Evolutionary conservation across 2,888 invertebrate species (phyloP).

Genomic region (Loripinus fragilis): DNA sequence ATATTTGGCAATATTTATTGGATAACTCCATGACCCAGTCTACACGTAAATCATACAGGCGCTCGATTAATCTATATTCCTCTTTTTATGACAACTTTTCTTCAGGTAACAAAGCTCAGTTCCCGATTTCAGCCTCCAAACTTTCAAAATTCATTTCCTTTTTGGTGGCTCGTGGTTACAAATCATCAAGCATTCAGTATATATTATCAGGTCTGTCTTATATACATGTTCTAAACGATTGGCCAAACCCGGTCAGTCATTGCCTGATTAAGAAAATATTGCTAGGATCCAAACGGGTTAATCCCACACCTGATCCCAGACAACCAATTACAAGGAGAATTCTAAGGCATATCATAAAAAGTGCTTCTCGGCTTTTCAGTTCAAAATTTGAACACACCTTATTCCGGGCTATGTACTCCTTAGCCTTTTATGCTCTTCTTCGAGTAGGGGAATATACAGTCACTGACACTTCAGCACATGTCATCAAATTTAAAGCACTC

Average conservation of each 20-base stretch:
- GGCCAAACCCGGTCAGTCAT: slow-evolving; percentile 20
- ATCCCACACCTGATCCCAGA: not conserved
- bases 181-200: slow-evolving; percentile 29
- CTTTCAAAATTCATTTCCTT: slow-evolving; percentile 38
- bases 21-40: slow-evolving; percentile 26
- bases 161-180: not conserved
- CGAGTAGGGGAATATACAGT: slow-evolving; percentile 4
- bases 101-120: not conserved
- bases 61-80: slow-evolving; percentile 26
- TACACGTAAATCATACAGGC: slow-evolving; percentile 22
- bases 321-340: slow-evolving; percentile 6
- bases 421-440: slow-evolving; percentile 33
- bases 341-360: not conserved
- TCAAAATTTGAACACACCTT: not conserved
- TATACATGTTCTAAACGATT: slow-evolving; percentile 27
- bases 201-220: slow-evolving; percentile 35
- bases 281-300: slow-evolving; percentile 7
- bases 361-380: not conserved
- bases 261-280: slow-evolving; percentile 37
- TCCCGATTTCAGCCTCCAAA: slow-evolving; percentile 20
- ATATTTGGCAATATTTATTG: not conserved
- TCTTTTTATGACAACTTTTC: slow-evolving; percentile 25
- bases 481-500: not conserved
- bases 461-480: not conserved
- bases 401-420: slow-evolving; percentile 28